Percentiles rank a stretch among this genome's conserved stretches.
Evolutionary conservation across 2,888 invertebrate genomes (phyloP).

Genomic region (Barypeithes pellucidus): DNA sequence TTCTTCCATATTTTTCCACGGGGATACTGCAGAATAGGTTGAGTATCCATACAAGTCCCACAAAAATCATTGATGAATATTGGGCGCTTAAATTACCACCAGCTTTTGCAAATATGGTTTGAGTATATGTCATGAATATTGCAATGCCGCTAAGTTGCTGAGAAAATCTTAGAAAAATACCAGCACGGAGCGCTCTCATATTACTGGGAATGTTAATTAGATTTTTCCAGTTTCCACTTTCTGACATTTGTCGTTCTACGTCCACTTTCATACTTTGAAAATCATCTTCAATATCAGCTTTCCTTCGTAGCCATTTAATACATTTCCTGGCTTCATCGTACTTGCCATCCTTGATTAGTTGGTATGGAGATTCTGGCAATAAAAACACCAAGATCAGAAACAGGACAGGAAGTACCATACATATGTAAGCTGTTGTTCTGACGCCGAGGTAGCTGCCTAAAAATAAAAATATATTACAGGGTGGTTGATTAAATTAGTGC

Average conservation of each 20-base stretch:
- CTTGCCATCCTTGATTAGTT: slow-evolving; percentile 59
- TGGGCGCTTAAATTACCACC: slow-evolving; percentile 63
- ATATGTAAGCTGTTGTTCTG: slow-evolving; percentile 36
- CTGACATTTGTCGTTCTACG: slow-evolving; percentile 64
- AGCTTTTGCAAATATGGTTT: slow-evolving; percentile 65
- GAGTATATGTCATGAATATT: slow-evolving; percentile 61
- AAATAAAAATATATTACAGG: too few relatives aligned
- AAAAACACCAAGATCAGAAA: slow-evolving; percentile 59
- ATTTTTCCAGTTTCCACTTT: slow-evolving; percentile 64
- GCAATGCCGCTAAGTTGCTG: slow-evolving; percentile 64
- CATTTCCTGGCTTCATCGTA: slow-evolving; percentile 59
- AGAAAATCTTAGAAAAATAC: slow-evolving; percentile 61
- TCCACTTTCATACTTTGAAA: slow-evolving; percentile 59
- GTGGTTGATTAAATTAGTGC: too few relatives aligned
- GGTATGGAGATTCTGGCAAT: slow-evolving; percentile 75
- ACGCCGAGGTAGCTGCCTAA: slow-evolving; percentile 44
- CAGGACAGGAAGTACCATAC: slow-evolving; percentile 35
- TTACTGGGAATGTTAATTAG: slow-evolving; percentile 61
- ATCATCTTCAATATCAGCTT: slow-evolving; percentile 59
- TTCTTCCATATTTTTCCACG: slow-evolving; percentile 63
- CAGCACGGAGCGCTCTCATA: slow-evolving; percentile 61
- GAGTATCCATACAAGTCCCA: slow-evolving; percentile 55
- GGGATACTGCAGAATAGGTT: slow-evolving; percentile 56
- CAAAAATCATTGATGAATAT: slow-evolving; percentile 62
- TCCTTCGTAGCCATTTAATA: slow-evolving; percentile 59